These are phyloP conservation scores for Dryobates pubescens DNA, from an alignment of 2,797 vertebrate genomes.

Conservation along the genomic window DNA sequence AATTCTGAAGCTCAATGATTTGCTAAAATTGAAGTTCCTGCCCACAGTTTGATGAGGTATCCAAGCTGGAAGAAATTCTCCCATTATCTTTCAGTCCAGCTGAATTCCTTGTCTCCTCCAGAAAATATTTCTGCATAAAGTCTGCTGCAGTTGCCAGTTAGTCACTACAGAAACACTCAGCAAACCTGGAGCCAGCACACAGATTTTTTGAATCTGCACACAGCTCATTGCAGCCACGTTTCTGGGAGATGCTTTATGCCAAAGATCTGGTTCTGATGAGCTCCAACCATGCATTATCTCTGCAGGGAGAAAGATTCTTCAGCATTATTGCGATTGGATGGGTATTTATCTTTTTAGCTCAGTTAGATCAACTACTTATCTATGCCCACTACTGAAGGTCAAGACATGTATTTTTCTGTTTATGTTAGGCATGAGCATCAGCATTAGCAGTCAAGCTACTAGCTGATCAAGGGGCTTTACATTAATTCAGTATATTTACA, in stretches of 20 bases:
- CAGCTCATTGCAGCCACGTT: background rate
- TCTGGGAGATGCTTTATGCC: background rate
- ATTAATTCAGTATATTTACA: background rate
- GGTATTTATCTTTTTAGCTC: slow-evolving; percentile 15
- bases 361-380: slow-evolving; percentile 8
- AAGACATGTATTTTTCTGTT: background rate
- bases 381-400: background rate
- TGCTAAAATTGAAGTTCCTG: background rate
- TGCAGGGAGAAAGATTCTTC: background rate
- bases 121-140: background rate
- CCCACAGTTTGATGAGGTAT: background rate
- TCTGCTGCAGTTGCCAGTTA: slow-evolving; percentile 7
- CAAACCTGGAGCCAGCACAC: slow-evolving; percentile 14
- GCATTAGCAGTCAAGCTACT: background rate
- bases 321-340: background rate
- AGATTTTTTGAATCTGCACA: background rate
- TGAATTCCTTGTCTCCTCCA: slow-evolving; percentile 30
- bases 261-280: slow-evolving; percentile 25
- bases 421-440: background rate
- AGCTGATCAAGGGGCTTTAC: background rate
- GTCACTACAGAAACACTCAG: background rate
- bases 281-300: background rate
- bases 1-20: background rate
- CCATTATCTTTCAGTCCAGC: background rate
- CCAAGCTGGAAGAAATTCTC: slow-evolving; percentile 24